Percentiles rank a stretch among this genome's conserved stretches.
Evolutionary conservation across 1,140 invertebrate genomes (phyloP).

Genomic region (Aricia agestis): DNA sequence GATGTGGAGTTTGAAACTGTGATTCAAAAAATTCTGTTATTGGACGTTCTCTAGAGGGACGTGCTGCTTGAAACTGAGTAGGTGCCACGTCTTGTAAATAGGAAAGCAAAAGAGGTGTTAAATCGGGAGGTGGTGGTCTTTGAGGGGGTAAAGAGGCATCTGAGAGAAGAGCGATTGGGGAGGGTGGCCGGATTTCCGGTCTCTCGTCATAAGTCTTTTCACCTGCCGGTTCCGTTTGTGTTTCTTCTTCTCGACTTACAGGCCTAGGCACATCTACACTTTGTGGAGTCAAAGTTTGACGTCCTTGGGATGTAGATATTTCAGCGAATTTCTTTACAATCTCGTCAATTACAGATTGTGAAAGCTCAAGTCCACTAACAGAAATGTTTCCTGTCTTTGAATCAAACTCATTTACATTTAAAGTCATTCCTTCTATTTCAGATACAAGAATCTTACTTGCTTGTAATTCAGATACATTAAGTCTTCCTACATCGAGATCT

Average conservation of each 20-base stretch:
- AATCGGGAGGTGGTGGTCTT: slow-evolving; percentile 76
- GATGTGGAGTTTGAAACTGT: slow-evolving; percentile 50
- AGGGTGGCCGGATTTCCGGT: slow-evolving; percentile 6
- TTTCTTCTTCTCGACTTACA: slow-evolving; percentile 63
- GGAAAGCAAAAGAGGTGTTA: slow-evolving; percentile 72
- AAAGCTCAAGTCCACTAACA: slow-evolving; percentile 80
- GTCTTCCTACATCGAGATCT: slow-evolving; percentile 85
- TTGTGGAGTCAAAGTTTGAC: slow-evolving; percentile 30
- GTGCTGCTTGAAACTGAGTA: slow-evolving; percentile 59
- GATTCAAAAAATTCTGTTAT: slow-evolving; percentile 52
- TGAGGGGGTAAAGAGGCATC: slow-evolving; percentile 63
- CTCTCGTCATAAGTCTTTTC: slow-evolving; percentile 8
- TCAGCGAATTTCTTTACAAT: slow-evolving; percentile 76
- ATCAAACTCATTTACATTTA: slow-evolving; percentile 82
- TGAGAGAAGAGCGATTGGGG: slow-evolving; percentile 31
- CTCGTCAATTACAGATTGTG: slow-evolving; percentile 79
- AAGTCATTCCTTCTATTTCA: slow-evolving; percentile 84
- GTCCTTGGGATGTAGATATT: slow-evolving; percentile 48
- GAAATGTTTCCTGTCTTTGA: slow-evolving; percentile 80
- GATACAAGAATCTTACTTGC: slow-evolving; percentile 87
- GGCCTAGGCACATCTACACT: slow-evolving; percentile 38
- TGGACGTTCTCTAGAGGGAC: slow-evolving; percentile 57
- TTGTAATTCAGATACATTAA: slow-evolving; percentile 85
- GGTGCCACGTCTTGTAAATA: slow-evolving; percentile 74
- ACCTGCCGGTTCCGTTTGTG: slow-evolving; percentile 59